Evolutionary conservation across 2,888 invertebrate genomes (phyloP), one percentile per base, ranked within the genome.

Genomic region (Cartodere bifasciata): DNA sequence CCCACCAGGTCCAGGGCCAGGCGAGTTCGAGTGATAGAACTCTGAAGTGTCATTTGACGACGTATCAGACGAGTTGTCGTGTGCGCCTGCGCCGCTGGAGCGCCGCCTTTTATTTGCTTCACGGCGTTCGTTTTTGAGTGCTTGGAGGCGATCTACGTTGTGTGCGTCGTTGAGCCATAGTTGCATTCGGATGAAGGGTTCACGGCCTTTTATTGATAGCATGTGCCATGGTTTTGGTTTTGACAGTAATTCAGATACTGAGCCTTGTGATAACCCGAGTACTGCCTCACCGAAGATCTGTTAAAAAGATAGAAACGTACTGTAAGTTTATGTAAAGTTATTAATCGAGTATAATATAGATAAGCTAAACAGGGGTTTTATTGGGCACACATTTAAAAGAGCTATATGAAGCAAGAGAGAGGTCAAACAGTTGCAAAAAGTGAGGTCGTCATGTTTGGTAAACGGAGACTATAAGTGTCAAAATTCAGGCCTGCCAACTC

Each of bases 171-270:
- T 85, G 16, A 95, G 69, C 97, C 97, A 97, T 39, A 94, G 60
- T 55, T 95, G 94, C 92, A 92, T 92, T 29, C 91, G 69, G 43
- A 92, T 90, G 62, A 92, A 92, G 0, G 92, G 91, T 54, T 97
- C 97, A 16, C 95, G 71, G 1, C 97, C 97, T 58, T 95, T 95
- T 56, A 94, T 91, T 55, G 92, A 94, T 31, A 97, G 71, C 92
- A 95, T 92, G 56, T 92, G 92, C 95, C 97, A 97, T 0, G 95
- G 95, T 53, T 97, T 97, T 3, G 97, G 97, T 58, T 95, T 95
- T 37, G 94, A 92, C 4, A 98, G 69, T 38, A 98, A 67, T 60
- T 98, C 98, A 50, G 92, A 94, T 7, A 95, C 95, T 2, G 95
- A 91, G 7, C 91, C 95, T 62, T 97, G 95, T 0, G 92, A 92